Percentiles rank a stretch among this genome's conserved stretches.
Conservation (phyloP, 2,113 vertebrate species). For the Lepidothrix coronata region DNA sequence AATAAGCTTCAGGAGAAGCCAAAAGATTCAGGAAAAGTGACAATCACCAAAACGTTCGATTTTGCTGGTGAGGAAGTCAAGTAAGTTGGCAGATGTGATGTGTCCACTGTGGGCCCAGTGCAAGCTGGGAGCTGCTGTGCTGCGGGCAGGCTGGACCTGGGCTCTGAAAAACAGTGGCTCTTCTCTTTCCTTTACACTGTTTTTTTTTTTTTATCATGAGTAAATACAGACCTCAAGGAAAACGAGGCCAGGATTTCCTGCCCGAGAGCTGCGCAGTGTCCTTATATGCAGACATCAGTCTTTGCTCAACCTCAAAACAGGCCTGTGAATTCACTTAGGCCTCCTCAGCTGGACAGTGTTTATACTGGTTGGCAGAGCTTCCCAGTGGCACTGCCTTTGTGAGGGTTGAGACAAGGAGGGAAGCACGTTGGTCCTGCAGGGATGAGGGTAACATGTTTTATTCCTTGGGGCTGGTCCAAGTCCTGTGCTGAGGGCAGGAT, state of each 20-base stretch:
- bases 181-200: background rate
- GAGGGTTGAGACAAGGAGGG: background rate
- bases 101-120: background rate
- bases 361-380: background rate
- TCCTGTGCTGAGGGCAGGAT: background rate
- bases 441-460: background rate
- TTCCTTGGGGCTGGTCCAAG: background rate
- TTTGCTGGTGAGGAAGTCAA: constrained; percentile 94
- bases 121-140: background rate
- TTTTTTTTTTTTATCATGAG: background rate
- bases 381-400: background rate
- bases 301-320: background rate
- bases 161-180: rapidly evolving
- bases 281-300: background rate
- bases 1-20: constrained; percentile 66
- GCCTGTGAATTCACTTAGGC: background rate
- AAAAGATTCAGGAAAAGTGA: constrained; percentile 80
- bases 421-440: rapidly evolving
- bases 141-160: background rate
- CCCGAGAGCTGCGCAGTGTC: background rate
- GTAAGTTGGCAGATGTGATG: constrained; percentile 66
- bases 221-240: background rate
- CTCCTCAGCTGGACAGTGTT: background rate
- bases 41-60: constrained; percentile 92
- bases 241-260: background rate